phyloP scores from a whole-genome alignment of 2,888 invertebrate genomes.

The Drosophila nigricruria region DNA sequence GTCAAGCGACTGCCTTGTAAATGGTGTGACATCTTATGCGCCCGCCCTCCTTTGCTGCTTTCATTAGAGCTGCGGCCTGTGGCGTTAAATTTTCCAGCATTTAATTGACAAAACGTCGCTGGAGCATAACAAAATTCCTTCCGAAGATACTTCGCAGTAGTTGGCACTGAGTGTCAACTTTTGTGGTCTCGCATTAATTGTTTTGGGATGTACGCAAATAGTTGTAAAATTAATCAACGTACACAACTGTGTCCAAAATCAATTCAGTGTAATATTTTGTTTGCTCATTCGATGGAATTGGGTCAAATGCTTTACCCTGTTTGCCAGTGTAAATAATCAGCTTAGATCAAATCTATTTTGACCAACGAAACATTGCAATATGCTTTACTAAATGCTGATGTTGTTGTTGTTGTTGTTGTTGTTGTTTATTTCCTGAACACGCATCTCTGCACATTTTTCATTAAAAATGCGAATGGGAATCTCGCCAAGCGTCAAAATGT shows the following conservation, averaged over 20 bases:
- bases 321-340: slow-evolving; percentile 60
- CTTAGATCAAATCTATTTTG: slow-evolving; percentile 56
- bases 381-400: slow-evolving; percentile 17
- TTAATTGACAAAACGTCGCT: slow-evolving; percentile 83
- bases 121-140: slow-evolving; percentile 26
- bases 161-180: neutral
- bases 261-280: slow-evolving; percentile 28
- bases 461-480: slow-evolving; percentile 35
- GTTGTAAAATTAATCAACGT: slow-evolving; percentile 50
- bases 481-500: slow-evolving; percentile 51
- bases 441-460: slow-evolving; percentile 48
- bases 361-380: slow-evolving; percentile 35
- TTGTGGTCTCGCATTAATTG: slow-evolving; percentile 31
- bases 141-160: neutral
- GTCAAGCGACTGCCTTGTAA: slow-evolving; percentile 42
- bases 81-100: slow-evolving; percentile 81
- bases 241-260: slow-evolving; percentile 22
- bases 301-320: slow-evolving; percentile 47
- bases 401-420: slow-evolving; percentile 12
- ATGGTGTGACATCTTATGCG: slow-evolving; percentile 22
- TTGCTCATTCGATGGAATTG: slow-evolving; percentile 40
- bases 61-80: slow-evolving; percentile 54
- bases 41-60: slow-evolving; percentile 26
- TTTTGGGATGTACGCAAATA: slow-evolving; percentile 30
- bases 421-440: slow-evolving; percentile 27